These are phyloP conservation scores for Phallusia fumigata DNA, from an alignment of 23 tunicate species.

Conservation along the genomic window DNA sequence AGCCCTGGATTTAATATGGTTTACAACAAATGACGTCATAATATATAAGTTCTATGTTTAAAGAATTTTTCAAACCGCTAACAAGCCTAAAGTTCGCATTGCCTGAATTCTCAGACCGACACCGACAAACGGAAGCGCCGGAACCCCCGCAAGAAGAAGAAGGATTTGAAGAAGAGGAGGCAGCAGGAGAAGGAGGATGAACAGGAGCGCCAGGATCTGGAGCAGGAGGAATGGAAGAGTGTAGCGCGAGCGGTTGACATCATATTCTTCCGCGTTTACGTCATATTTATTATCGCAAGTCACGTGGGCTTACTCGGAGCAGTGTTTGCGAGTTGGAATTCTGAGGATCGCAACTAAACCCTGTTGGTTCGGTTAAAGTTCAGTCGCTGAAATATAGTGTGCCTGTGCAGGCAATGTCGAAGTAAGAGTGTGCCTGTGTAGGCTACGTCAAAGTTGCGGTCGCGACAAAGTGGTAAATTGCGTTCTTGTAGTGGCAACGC, in stretches of 20 bases:
- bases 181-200: constrained; percentile 38
- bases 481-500: too few species aligned
- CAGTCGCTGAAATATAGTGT: too few species aligned
- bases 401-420: too few species aligned
- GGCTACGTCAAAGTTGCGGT: too few species aligned
- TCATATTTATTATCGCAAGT: constrained; percentile 42
- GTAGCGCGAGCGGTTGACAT: constrained; percentile 81
- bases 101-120: too few species aligned
- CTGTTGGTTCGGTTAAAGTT: not conserved
- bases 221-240: constrained; percentile 90
- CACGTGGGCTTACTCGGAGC: constrained; percentile 36
- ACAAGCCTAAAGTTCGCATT: too few species aligned
- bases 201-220: constrained; percentile 60
- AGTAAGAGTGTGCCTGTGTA: too few species aligned
- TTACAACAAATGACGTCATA: too few species aligned
- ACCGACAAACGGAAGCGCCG: not conserved
- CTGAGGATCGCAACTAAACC: constrained; percentile 1
- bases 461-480: too few species aligned
- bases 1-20: too few species aligned
- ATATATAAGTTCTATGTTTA: too few species aligned
- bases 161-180: not conserved
- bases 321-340: constrained; percentile 32
- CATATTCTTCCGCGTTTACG: constrained; percentile 63
- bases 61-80: too few species aligned
- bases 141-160: not conserved